Base-by-base conservation (phyloP, 2,113 vertebrate species). In the Platysternon megacephalum region DNA sequence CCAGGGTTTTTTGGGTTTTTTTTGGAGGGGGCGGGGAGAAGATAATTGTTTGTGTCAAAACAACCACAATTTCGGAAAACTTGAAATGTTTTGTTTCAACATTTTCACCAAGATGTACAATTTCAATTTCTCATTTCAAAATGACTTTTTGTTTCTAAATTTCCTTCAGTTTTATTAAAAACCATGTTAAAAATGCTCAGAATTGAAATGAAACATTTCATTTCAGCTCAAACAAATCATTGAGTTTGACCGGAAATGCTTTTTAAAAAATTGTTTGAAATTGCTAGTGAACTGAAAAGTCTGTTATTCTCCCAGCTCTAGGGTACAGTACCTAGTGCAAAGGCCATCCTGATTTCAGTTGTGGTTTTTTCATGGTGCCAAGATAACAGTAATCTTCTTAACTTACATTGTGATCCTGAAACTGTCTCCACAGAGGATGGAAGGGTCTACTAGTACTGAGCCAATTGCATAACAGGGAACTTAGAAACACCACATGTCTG, bases 281-380 rank as follows among this genome's bases (percentile, higher is more conserved):
- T 56, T 58, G 29, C 32, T 35, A 6, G 81, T 61, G 17, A 39
- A 61, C 83, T 76, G 39, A 3, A 84, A 94, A 68, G 76, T 82
- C 4, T 0, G 0, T 42, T 81, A 42, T 6, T 90, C 17, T 52
- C 7, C 6, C 84, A 35, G 3, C 4, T 91, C 0, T 4, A 78
- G 13, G 14, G 44, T 48, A 52, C 19, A 85, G 13, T 84, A 9
- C 11, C 53, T 11, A 88, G 13, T 4, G 58, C 0, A 10, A 84
- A 68, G 82, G 4, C 32, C 68, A 79, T 79, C 3, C 52, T 42
- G 21, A 82, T 82, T 39, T 55, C n/a, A 89, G 14, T 32, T 79
- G 49, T 11, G 81, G 16, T 26, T 19, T 74, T 10, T 11, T 87
- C 32, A 65, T 32, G 32, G 14, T 7, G 4, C 32, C 32, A 14